Base-by-base conservation (phyloP, 1,140 invertebrate genomes). In the Diploscapter pachys region DNA sequence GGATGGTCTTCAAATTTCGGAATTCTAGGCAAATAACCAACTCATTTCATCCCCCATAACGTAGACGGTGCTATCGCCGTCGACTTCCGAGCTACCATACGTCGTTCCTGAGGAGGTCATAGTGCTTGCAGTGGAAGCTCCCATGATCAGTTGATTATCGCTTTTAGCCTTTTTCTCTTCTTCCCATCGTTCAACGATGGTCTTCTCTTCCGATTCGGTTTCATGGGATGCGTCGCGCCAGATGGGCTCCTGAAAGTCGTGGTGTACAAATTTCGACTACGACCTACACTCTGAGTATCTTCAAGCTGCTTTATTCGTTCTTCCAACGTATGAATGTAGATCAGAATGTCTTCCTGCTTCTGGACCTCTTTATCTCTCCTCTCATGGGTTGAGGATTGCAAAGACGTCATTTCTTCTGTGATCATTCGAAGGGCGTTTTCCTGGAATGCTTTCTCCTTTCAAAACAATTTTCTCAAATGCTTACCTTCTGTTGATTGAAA, bases 281-380 rank as follows among this genome's bases (percentile, higher is more conserved):
- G 31, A 49, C 63, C 63, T 75, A 67, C 8, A 31, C 57, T 57
- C 50, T 75, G 72, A 3, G 50, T 52, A 71, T 93, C 77, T 93
- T 95, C 93, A 70, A 95, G 86, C 78, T 92, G 90, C 80, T 92
- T 91, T 53, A 95, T 91, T 80, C 92, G 90, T 73, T 91, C 90
- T 86, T 96, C 93, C 72, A 96, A 87, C 80, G 91, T 92, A 78
- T 91, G 88, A 4, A 95, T 93, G 84, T 96, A 96, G 79, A 93
- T 92, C 86, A 93, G 90, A 73, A 89, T 86, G 86, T 74, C 85
- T 49, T 57, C 87, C 87, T 31, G 86, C 86, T 74, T 85, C 89
- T 82, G 86, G 86, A 86, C n/a, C 88, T 87, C 63, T 90, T 87
- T 89, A 89, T 78, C 88, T 88, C 81, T 87, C 88, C 72, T 90